These are phyloP conservation scores for Bellardia pandia DNA, from an alignment of 2,888 invertebrate genomes.

Conservation along the genomic window DNA sequence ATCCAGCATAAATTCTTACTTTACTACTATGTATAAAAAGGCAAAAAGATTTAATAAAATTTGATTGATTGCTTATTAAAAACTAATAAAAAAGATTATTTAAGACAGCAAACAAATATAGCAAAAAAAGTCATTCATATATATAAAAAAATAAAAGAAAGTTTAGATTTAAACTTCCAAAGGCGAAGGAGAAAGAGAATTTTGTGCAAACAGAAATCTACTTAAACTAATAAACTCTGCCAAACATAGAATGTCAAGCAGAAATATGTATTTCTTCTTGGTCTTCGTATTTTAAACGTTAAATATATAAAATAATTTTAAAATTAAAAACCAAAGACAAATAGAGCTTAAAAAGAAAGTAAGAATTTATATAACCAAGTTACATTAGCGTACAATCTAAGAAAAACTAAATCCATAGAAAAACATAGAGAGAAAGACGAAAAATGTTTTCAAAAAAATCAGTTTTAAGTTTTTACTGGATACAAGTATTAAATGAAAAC, in stretches of 20 bases:
- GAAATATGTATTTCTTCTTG: slow-evolving; percentile 16
- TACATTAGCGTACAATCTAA: slow-evolving; percentile 13
- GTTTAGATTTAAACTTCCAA: no score
- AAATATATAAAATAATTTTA: background rate
- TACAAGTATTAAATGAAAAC: background rate
- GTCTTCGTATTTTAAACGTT: background rate
- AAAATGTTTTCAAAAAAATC: background rate
- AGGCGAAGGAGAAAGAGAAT: background rate
- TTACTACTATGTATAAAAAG: background rate
- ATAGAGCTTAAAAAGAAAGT: background rate
- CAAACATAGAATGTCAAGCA: background rate
- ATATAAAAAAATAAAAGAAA: background rate
- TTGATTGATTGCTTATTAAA: slow-evolving; percentile 32
- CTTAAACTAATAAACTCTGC: background rate
- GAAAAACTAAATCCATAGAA: background rate
- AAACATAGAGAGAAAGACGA: background rate
- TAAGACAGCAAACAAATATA: background rate
- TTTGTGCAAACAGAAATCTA: background rate
- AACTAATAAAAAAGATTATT: background rate
- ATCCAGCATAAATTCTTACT: slow-evolving; percentile 24
- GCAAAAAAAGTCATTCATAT: background rate
- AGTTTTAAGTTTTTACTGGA: background rate
- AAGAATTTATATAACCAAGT: background rate
- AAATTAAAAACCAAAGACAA: background rate
- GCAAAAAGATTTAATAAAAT: background rate